Evolutionary conservation across 2,797 vertebrate genomes (phyloP).

Genomic region (Threskiornis aethiopicus): DNA sequence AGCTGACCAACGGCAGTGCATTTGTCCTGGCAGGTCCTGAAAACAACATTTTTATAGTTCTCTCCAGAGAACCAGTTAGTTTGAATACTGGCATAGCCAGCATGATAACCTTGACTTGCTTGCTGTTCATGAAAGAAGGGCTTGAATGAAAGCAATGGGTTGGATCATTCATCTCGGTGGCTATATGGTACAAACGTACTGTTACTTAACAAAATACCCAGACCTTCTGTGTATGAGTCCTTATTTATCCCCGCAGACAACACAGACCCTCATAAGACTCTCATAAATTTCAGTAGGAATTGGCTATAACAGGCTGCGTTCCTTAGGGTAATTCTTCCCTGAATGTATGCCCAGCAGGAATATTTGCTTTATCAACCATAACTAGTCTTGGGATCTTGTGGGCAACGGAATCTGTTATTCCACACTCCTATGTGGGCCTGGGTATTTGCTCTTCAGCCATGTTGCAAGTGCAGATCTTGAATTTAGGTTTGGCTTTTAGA

Average conservation of each 20-base stretch:
- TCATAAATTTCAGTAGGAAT: background rate
- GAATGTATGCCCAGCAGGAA: background rate
- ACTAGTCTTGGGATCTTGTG: background rate
- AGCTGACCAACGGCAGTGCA: background rate
- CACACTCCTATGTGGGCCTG: background rate
- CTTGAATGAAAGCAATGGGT: background rate
- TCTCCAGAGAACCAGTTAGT: background rate
- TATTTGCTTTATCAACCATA: background rate
- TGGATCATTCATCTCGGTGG: background rate
- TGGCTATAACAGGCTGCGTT: background rate
- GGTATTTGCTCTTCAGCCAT: background rate
- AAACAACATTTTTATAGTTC: background rate
- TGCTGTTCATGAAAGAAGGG: background rate
- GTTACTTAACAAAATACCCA: background rate
- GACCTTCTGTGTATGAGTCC: background rate
- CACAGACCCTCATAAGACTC: background rate
- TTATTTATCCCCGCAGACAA: background rate
- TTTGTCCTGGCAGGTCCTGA: slow-evolving; percentile 17
- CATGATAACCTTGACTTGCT: background rate
- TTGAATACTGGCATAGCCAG: background rate
- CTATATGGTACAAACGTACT: background rate
- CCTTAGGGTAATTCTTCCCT: background rate
- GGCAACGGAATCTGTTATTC: background rate
- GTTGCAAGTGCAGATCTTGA: background rate
- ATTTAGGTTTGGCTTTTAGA: background rate